A percentile compares a stretch with the other conserved stretches of the same genome.
Evolutionary conservation across 1,140 invertebrate genomes (phyloP).

Genomic region (Lepidurus apus): DNA sequence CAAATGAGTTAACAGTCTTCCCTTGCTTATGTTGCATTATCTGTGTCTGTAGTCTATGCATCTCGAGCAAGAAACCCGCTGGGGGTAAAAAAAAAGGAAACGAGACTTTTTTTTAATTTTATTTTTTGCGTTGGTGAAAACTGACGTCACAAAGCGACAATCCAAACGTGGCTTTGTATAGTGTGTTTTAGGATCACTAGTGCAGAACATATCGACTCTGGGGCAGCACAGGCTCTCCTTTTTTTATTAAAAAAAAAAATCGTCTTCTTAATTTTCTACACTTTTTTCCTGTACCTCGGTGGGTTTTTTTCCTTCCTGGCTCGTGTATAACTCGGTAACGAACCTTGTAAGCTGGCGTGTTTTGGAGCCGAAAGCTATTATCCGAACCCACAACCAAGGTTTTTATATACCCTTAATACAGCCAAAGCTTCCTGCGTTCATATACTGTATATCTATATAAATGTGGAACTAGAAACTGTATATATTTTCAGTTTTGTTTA

Average conservation of each 20-base stretch:
- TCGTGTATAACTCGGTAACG: no score
- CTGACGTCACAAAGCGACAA: slow-evolving; percentile 16
- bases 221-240: not conserved
- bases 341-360: no score
- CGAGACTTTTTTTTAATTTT: not conserved
- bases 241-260: not conserved
- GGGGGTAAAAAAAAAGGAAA: not conserved
- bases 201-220: not conserved
- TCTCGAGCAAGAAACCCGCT: not conserved
- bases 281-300: not conserved
- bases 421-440: no score
- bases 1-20: not conserved
- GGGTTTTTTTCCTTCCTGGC: not conserved
- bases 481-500: no score
- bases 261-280: not conserved
- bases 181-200: not conserved
- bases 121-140: not conserved
- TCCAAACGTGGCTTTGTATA: not conserved
- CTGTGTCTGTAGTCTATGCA: not conserved
- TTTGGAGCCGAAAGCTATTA: no score
- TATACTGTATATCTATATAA: no score
- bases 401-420: no score
- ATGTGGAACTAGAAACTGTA: no score
- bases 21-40: not conserved
- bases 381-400: no score